Conservation (phyloP, 2,113 vertebrate genomes). For the Forbesichthys papilliferus region DNA sequence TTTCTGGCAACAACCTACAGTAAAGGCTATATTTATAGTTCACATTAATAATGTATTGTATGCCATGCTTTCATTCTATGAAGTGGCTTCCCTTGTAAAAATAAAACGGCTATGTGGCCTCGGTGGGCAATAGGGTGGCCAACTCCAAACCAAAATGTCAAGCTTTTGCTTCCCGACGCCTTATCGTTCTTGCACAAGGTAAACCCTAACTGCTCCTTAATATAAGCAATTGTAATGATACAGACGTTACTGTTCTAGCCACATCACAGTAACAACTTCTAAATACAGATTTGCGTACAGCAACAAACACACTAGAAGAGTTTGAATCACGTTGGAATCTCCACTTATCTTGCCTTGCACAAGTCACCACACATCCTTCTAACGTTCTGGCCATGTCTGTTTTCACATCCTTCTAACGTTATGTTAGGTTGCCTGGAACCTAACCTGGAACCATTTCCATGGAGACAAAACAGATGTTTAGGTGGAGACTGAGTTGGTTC, state of each 20-base stretch:
- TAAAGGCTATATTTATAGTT: no score
- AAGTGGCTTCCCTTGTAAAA: no score
- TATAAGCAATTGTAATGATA: neutral
- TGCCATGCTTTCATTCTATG: no score
- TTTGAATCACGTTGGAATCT: neutral
- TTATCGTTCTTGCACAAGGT: no score
- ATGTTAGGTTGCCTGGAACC: conserved; percentile 22
- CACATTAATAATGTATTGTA: no score
- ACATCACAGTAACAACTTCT: neutral
- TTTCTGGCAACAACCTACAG: no score
- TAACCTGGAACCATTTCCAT: neutral
- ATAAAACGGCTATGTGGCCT: no score
- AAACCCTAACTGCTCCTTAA: no score
- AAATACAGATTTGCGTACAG: neutral
- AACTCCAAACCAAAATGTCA: no score
- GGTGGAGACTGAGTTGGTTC: neutral
- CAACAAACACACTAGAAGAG: neutral
- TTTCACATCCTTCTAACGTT: conserved; percentile 9
- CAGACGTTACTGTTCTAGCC: neutral
- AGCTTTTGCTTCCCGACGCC: no score
- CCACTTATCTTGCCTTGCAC: neutral
- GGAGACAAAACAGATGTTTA: conserved; percentile 42
- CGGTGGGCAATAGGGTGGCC: no score
- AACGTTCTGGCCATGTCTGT: neutral
- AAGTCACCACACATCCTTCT: neutral